Conservation (phyloP, 30 jellyfish, hydroid and myxozoan species). For the Turritopsis rubra region DNA sequence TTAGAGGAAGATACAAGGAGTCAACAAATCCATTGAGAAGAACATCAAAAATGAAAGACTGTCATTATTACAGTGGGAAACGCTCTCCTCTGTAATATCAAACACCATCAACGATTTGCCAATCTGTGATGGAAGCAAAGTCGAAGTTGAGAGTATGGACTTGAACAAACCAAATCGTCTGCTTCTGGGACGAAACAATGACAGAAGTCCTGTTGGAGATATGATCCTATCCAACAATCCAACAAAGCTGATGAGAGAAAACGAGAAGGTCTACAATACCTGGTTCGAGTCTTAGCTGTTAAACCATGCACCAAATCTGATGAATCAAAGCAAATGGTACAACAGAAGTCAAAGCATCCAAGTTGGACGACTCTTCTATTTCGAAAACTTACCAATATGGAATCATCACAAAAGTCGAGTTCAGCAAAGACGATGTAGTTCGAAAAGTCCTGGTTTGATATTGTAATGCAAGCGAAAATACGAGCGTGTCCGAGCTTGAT, state of each 20-base stretch:
- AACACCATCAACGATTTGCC: neutral
- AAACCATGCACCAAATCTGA: slow-evolving; percentile 20
- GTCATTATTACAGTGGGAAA: slow-evolving; percentile 20
- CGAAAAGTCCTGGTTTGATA: neutral
- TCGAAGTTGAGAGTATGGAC: slow-evolving; percentile 4
- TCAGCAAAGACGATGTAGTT: slow-evolving; percentile 3
- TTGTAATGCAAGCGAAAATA: neutral
- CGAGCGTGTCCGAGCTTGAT: no score
- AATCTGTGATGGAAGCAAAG: neutral
- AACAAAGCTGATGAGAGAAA: neutral
- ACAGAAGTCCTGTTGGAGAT: neutral
- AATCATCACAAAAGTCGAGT: neutral
- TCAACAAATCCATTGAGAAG: neutral
- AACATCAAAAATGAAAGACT: neutral
- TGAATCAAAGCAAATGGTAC: no score
- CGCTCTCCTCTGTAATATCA: neutral
- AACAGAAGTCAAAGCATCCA: neutral
- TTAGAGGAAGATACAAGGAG: slow-evolving; percentile 11
- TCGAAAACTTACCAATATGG: neutral
- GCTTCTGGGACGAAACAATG: slow-evolving; percentile 24
- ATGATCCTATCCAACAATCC: neutral
- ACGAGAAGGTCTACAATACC: neutral
- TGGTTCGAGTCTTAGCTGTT: neutral
- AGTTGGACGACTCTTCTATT: neutral
- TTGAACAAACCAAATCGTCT: slow-evolving; percentile 9